A percentile compares a stretch with the other conserved stretches of the same genome.
These are phyloP conservation scores for Drosophila varians DNA, from an alignment of 1,140 invertebrate species.

Conservation along the genomic window DNA sequence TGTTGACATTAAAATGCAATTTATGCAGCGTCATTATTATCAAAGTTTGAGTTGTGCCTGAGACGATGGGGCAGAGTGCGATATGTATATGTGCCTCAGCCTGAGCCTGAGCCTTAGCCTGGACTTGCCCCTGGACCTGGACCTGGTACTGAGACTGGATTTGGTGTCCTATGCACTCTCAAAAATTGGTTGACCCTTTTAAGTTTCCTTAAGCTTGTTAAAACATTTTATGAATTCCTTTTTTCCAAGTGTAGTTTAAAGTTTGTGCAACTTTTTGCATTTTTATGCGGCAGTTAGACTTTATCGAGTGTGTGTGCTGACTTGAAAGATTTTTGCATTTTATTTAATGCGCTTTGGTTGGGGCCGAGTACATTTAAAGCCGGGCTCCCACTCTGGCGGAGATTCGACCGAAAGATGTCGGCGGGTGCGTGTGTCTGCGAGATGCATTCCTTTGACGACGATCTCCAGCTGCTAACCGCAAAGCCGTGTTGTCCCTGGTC, in stretches of 20 bases:
- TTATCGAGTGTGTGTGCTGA: slow-evolving; percentile 52
- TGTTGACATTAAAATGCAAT: slow-evolving; percentile 82
- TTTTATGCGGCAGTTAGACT: slow-evolving; percentile 61
- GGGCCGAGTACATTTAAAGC: slow-evolving; percentile 23
- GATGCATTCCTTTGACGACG: slow-evolving; percentile 30
- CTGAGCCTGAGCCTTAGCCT: slow-evolving; percentile 11
- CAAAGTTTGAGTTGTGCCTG: slow-evolving; percentile 48
- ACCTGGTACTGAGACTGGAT: slow-evolving; percentile 8
- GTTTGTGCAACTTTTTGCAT: slow-evolving; percentile 36
- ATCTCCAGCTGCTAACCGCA: slow-evolving; percentile 48
- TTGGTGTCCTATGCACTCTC: slow-evolving; percentile 19
- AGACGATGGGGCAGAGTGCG: background rate
- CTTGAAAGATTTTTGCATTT: slow-evolving; percentile 47
- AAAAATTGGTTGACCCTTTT: background rate
- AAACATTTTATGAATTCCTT: background rate
- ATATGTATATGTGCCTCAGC: slow-evolving; percentile 8
- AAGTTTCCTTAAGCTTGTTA: background rate
- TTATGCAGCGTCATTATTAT: slow-evolving; percentile 80
- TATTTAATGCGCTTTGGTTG: slow-evolving; percentile 28
- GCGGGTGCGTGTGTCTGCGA: background rate
- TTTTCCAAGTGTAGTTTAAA: background rate
- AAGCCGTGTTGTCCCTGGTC: slow-evolving; percentile 11
- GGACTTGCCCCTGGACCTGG: slow-evolving; percentile 13
- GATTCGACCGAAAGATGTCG: slow-evolving; percentile 18
- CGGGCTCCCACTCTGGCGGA: background rate